Evolutionary conservation across 2,797 vertebrate species (phyloP), one percentile per base, ranked within the genome.

Genomic region (Remorina albescens): DNA sequence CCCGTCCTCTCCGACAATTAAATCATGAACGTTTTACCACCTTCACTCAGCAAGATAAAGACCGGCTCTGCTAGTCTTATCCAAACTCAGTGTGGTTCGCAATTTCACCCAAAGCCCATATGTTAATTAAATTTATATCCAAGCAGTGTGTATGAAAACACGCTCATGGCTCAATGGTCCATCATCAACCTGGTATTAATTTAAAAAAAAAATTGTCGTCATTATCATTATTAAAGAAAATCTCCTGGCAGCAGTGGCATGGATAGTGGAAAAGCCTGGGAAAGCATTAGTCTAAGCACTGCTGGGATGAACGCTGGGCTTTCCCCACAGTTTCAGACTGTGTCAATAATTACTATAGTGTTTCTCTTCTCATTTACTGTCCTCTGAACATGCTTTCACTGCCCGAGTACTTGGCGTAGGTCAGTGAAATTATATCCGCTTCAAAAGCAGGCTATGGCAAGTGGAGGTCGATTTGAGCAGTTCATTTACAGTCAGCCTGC

Each of bases 361-460:
- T 83, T 71, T 82, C 81, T 83, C 51, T 50, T 21, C 49, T 46
- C 65, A 65, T 47, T 46, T 28, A 39, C 78, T 60, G 59, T 37
- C 54, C 67, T 51, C 46, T 51, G 61, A 67, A 63, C 58, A 64
- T 42, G 46, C 57, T n/a, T n/a, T 62, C 13, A 63, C 82, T 42
- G 74, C 51, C 37, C 42, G 54, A 39, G 46, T 8, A 30, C 67
- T 78, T 18, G 41, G 32, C 46, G 69, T 23, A 39, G 80, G 82
- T 86, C 83, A 77, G 54, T 37, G 65, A 78, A 66, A 88, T 85
- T 74, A 76, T 62, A 73, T 77, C 76, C 66, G 81, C 73, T 82
- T 23, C 69, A 68, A 65, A 75, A 85, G 65, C 67, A 59, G 70
- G 85, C 58, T 82, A 42, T 9, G 21, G 73, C 42, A 42, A 74